Percentiles rank a stretch among this genome's conserved stretches.
Evolutionary conservation across 2,113 vertebrate genomes (phyloP).

Genomic region (Syngnathoides biaculeatus): DNA sequence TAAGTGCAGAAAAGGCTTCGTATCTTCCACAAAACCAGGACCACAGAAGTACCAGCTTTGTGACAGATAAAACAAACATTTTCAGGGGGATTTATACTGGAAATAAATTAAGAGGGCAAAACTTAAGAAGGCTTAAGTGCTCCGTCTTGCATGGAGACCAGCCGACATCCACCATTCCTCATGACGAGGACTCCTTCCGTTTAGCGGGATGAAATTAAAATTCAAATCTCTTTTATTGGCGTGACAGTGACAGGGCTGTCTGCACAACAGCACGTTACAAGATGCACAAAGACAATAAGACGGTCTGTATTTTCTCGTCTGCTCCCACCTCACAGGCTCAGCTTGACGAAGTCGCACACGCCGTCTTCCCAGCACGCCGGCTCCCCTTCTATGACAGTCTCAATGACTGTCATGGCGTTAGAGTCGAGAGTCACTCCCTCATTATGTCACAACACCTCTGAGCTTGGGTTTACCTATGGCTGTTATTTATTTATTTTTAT

Average conservation of each 20-base stretch:
- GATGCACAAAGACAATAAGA: constrained; percentile 58
- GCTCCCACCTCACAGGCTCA: constrained; percentile 20
- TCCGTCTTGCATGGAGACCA: constrained; percentile 20
- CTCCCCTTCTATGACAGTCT: constrained; percentile 10
- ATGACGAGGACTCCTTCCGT: constrained; percentile 18
- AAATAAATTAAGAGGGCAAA: constrained; percentile 14
- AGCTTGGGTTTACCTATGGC: constrained; percentile 14
- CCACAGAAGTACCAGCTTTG: neutral
- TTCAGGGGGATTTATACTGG: constrained; percentile 10
- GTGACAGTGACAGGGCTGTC: constrained; percentile 38
- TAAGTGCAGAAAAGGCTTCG: constrained; percentile 5
- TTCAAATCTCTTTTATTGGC: constrained; percentile 64
- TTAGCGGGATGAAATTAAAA: constrained; percentile 46
- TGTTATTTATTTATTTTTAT: too few relatives aligned
- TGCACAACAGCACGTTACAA: constrained; percentile 48
- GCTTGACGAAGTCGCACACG: constrained; percentile 17
- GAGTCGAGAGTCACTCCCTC: constrained; percentile 18
- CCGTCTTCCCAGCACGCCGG: constrained; percentile 14
- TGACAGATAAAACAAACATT: constrained; percentile 36
- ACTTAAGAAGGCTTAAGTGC: constrained; percentile 3
- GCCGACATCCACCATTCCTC: constrained; percentile 12
- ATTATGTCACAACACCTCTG: constrained; percentile 15
- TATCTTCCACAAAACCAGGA: neutral
- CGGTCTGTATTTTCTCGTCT: constrained; percentile 37
- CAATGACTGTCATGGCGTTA: constrained; percentile 7